Percentiles rank a stretch among this genome's conserved stretches.
Evolutionary conservation across 2,888 invertebrate species (phyloP).

Genomic region (Mythimna loreyi): DNA sequence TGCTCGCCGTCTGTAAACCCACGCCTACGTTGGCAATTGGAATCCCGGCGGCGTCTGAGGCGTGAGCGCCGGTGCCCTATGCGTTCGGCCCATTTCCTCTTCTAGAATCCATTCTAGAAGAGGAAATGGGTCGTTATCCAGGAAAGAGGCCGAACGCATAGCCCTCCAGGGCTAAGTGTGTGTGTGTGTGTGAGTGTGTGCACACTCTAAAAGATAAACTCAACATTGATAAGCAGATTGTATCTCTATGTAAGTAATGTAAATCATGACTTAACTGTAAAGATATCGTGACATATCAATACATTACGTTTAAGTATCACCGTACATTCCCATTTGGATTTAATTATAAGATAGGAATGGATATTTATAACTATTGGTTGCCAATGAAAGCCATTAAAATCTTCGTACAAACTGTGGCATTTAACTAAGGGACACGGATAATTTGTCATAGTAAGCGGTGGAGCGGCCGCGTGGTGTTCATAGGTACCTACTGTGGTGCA

Average conservation of each 20-base stretch:
- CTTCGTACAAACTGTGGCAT: conserved; percentile 17
- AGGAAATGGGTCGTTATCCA: too few relatives aligned
- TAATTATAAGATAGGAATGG: conserved; percentile 25
- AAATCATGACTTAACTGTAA: conserved; percentile 7
- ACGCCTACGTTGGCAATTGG: too few relatives aligned
- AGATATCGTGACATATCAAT: conserved; percentile 13
- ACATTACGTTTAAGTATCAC: neutral
- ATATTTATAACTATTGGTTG: conserved; percentile 19
- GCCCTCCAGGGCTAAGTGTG: too few relatives aligned
- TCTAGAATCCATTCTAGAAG: too few relatives aligned
- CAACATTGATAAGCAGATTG: too few relatives aligned
- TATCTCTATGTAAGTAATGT: neutral
- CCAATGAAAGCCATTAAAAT: conserved; percentile 10
- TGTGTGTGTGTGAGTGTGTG: too few relatives aligned
- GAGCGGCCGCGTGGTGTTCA: neutral
- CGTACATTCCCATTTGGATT: conserved; percentile 16
- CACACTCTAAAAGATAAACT: too few relatives aligned
- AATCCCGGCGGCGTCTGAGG: too few relatives aligned
- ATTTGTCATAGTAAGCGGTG: conserved; percentile 26
- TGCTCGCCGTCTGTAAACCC: too few relatives aligned
- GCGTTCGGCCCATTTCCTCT: too few relatives aligned
- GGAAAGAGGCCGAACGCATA: too few relatives aligned
- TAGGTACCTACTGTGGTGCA: neutral
- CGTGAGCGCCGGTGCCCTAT: too few relatives aligned
- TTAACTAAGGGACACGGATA: neutral